Evolutionary conservation across 2,113 vertebrate genomes (phyloP), one percentile per base, ranked within the genome.

Genomic region (Regulus satrapa): DNA sequence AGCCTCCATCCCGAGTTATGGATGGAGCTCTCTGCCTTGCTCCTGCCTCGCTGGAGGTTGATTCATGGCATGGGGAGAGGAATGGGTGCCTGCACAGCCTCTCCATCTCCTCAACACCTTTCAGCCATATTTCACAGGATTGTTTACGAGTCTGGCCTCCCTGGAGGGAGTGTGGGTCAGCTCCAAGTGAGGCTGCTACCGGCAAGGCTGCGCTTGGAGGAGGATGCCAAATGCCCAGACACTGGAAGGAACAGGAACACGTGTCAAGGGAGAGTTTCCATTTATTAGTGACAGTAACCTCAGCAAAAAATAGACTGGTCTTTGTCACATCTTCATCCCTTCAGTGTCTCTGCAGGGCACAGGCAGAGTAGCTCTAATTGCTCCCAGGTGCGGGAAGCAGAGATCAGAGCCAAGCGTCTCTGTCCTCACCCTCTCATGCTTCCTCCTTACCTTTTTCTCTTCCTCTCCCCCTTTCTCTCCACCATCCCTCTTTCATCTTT

Each of bases 231-330:
- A 72, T n/a, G 20, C 58, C 75, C 71, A 89, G 56, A 76, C 2
- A 3, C 58, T 92, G 78, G 72, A 90, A 92, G 75, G 41, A 92
- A 74, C 75, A 90, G 82, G 67, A 73, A 85, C 66, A 76, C 8
- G 24, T 93, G 90, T 74, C 85, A 61, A 92, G 73, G 81, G 84
- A 93, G 67, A 82, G 54, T 45, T 31, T 95, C 48, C 91, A 79
- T 82, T 94, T 92, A 90, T 94, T 95, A 95, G 77, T 79, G 88
- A 93, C 79, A 89, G 75, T 82, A 75, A 92, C 78, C 85, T 85
- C 83, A 68, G 85, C 67, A 69, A 87, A 89, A 94, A 88, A 85
- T 94, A 88, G 38, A 62, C 78, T 69, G 78, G 71, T 76, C 90
- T 96, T 96, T 83, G 74, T 79, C 90, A 85, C 59, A 66, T 94